Conservation (phyloP, 2,113 vertebrate species). For the Plecotus auritus region DNA sequence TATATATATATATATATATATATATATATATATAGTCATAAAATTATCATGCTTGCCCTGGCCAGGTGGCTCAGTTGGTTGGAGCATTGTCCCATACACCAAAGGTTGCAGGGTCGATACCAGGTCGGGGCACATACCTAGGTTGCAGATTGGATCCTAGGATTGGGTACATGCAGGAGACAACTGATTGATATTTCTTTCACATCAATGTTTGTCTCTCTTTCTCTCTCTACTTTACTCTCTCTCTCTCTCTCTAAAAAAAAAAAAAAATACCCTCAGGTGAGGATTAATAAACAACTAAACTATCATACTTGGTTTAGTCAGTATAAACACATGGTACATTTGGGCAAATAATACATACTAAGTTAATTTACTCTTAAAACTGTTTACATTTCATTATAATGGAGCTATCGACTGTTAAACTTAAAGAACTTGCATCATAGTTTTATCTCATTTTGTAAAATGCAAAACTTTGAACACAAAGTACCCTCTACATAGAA, state of each 20-base stretch:
- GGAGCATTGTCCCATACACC: not conserved
- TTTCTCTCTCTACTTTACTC: too few relatives aligned
- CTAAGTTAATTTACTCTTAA: not conserved
- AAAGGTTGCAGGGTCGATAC: not conserved
- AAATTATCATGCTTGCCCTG: not conserved
- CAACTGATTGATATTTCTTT: not conserved
- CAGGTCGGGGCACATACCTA: not conserved
- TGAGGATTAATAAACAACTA: not conserved
- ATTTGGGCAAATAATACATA: not conserved
- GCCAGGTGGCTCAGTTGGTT: not conserved
- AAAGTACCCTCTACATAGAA: not conserved
- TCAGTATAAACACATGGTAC: not conserved
- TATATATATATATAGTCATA: not conserved
- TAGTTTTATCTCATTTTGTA: not conserved
- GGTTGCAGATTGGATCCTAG: not conserved
- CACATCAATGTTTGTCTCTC: not conserved
- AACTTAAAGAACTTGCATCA: not conserved
- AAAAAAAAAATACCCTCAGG: not conserved
- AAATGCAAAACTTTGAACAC: not conserved
- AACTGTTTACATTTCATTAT: constrained; percentile 12
- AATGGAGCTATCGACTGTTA: not conserved
- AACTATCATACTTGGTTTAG: not conserved
- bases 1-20: not conserved
- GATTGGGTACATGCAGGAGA: too few relatives aligned
- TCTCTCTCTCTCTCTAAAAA: not conserved